phyloP scores from a whole-genome alignment of 2,888 invertebrate genomes.

The Neoitamus cyanurus region DNA sequence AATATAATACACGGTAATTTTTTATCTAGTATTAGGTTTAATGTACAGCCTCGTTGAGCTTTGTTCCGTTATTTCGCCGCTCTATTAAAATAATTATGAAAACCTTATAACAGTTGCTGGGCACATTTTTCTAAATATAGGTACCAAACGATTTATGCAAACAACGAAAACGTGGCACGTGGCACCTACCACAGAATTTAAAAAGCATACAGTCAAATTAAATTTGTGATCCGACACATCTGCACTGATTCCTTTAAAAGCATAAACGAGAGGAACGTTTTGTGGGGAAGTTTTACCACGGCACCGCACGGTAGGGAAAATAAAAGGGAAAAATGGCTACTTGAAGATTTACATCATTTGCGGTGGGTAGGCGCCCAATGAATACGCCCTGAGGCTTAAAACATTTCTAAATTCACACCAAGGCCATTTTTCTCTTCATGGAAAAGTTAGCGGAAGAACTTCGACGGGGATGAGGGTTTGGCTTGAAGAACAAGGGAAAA shows the following conservation, averaged over 20 bases:
- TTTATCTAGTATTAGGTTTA: no score
- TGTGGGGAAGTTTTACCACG: not conserved
- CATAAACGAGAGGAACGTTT: not conserved
- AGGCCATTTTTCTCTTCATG: not conserved
- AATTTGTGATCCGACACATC: not conserved
- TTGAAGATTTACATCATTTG: not conserved
- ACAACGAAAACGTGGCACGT: no score
- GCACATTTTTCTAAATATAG: no score
- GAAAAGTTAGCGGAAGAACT: not conserved
- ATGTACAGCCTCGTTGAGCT: no score
- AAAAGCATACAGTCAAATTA: not conserved
- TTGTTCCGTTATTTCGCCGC: no score
- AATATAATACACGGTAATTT: no score
- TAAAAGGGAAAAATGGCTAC: not conserved
- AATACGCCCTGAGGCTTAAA: not conserved
- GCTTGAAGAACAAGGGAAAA: not conserved
- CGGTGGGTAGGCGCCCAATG: not conserved
- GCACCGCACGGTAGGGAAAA: not conserved
- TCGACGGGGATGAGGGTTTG: not conserved
- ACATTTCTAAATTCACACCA: constrained; percentile 6
- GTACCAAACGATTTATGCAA: no score
- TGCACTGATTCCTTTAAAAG: not conserved
- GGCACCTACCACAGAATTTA: no score
- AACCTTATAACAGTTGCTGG: no score
- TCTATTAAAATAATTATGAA: no score